Conservation (phyloP, 2,113 vertebrate species). For the Crotalus horridus region DNA sequence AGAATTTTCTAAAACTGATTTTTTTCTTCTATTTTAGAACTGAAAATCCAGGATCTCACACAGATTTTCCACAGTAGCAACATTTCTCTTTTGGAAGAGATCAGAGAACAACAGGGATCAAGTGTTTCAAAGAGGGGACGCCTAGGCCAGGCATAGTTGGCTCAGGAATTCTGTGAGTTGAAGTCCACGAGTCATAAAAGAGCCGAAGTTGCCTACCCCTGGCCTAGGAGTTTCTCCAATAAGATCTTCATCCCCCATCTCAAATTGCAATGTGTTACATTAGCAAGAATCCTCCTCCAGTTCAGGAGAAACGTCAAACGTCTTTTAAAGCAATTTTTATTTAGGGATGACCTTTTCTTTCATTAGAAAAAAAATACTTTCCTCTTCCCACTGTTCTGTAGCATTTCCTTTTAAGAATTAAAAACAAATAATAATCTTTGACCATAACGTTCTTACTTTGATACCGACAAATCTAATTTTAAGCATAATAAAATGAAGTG, state of each 20-base stretch:
- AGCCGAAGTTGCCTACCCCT: no score
- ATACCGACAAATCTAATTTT: neutral
- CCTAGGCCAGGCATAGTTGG: no score
- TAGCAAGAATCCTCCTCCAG: neutral
- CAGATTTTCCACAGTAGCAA: constrained; percentile 18
- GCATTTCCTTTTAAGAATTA: neutral
- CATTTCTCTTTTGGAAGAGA: constrained; percentile 34
- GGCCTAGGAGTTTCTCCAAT: neutral
- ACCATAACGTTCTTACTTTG: neutral
- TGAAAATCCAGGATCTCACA: neutral
- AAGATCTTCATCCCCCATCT: neutral
- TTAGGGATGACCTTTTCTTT: neutral
- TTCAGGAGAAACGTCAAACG: neutral
- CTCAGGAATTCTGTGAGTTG: no score
- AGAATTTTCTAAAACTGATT: constrained; percentile 13
- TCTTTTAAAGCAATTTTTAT: neutral
- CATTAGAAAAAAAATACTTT: neutral
- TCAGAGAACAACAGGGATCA: constrained; percentile 17
- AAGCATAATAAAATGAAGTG: neutral
- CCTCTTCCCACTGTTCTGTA: neutral
- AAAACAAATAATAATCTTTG: neutral
- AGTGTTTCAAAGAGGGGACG: neutral
- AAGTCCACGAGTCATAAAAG: no score
- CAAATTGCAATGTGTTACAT: neutral
- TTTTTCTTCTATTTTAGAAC: neutral